These are phyloP conservation scores for Hesperia comma DNA, from an alignment of 2,888 invertebrate genomes.

Conservation along the genomic window DNA sequence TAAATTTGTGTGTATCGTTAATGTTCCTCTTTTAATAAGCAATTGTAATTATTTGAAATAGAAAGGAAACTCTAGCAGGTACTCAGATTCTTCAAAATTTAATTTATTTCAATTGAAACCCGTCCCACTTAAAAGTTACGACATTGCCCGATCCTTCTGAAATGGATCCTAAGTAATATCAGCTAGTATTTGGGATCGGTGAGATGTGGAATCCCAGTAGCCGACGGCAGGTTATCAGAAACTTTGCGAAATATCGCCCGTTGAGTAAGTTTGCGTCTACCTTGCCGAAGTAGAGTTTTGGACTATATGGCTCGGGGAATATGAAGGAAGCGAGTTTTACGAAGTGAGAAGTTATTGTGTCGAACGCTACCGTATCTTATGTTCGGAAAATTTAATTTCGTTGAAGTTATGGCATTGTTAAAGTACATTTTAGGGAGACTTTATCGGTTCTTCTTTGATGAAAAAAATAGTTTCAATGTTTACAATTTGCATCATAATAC, in stretches of 20 bases:
- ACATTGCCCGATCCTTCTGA: conserved; percentile 11
- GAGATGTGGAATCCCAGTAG: conserved; percentile 41
- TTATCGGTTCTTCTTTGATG: too few species aligned
- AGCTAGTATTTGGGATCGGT: conserved; percentile 24
- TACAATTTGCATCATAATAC: too few species aligned
- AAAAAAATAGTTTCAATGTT: too few species aligned
- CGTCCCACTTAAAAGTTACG: conserved; percentile 23
- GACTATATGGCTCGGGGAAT: conserved; percentile 41
- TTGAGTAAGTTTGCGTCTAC: conserved; percentile 57
- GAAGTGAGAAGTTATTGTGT: conserved; percentile 25
- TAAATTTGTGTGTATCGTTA: too few species aligned
- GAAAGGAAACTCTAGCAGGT: neutral
- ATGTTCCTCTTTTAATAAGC: too few species aligned
- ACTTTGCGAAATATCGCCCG: conserved; percentile 64
- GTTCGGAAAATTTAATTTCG: conserved; percentile 16
- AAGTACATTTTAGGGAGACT: neutral
- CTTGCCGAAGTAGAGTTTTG: conserved; percentile 53
- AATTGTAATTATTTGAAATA: neutral
- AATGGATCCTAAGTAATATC: conserved; percentile 26
- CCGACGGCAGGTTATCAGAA: conserved; percentile 59
- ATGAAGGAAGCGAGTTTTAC: conserved; percentile 24
- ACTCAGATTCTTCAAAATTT: neutral
- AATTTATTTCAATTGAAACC: neutral
- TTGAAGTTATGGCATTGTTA: conserved; percentile 1
- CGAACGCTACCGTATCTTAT: conserved; percentile 18